These are phyloP conservation scores for Galbula dea DNA, from an alignment of 2,113 vertebrate species.

Conservation along the genomic window DNA sequence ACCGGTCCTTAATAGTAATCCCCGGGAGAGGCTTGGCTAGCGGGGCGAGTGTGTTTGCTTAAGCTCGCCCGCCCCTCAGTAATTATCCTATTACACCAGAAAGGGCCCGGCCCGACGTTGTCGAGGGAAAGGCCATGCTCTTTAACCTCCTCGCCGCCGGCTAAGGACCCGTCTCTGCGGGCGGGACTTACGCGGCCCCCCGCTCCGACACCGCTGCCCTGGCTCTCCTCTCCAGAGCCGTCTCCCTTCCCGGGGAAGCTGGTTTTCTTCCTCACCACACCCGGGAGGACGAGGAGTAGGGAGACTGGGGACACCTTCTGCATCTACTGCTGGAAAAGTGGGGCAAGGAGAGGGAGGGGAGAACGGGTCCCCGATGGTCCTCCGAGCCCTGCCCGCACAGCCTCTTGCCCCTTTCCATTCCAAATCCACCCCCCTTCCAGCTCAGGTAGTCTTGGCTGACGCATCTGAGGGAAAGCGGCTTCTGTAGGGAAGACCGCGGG, in stretches of 20 bases:
- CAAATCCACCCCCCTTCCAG: not conserved
- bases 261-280: not conserved
- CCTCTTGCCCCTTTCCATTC: not conserved
- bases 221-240: not conserved
- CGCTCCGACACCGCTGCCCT: not conserved
- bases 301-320: not conserved
- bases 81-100: not conserved
- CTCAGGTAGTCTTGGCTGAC: not conserved
- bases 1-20: not conserved
- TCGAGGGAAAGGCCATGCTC: not conserved
- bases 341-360: not conserved
- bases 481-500: not conserved
- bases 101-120: not conserved
- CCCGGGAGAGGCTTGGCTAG: not conserved
- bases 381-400: not conserved
- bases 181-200: not conserved
- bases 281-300: not conserved
- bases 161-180: not conserved
- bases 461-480: not conserved
- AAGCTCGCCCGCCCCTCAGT: not conserved
- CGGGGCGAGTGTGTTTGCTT: constrained; percentile 13
- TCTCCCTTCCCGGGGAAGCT: not conserved
- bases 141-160: not conserved
- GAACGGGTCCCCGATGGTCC: rapidly evolving
- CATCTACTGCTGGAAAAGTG: not conserved